Conservation (phyloP, 2,797 vertebrate genomes). For the Mycteria americana region DNA sequence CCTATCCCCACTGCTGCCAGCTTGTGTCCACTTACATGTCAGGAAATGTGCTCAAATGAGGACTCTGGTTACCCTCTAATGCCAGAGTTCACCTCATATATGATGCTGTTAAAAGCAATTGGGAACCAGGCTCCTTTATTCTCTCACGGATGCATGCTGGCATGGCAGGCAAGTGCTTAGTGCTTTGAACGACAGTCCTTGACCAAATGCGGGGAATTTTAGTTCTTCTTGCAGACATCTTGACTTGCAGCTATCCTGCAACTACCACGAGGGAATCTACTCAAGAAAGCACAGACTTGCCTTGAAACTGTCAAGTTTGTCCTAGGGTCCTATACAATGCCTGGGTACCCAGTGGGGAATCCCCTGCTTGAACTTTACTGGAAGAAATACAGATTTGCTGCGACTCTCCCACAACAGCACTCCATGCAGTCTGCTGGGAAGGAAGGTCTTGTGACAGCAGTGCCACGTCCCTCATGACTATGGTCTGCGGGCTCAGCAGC, state of each 20-base stretch:
- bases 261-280: not conserved
- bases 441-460: not conserved
- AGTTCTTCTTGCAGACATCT: not conserved
- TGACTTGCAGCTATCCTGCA: not conserved
- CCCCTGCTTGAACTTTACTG: too few species aligned
- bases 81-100: too few species aligned
- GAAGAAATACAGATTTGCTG: not conserved
- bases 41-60: accelerated
- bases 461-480: accelerated
- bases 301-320: not conserved
- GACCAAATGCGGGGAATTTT: accelerated
- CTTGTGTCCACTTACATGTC: too few species aligned
- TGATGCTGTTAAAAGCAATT: not conserved
- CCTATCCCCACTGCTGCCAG: not conserved
- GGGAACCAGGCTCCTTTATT: not conserved
- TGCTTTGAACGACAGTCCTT: not conserved
- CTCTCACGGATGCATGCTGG: not conserved
- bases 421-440: not conserved
- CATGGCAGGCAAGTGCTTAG: not conserved
- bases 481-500: accelerated
- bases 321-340: too few species aligned
- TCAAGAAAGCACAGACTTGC: not conserved
- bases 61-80: not conserved
- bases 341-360: not conserved
- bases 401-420: not conserved